A percentile compares a stretch with the other conserved stretches of the same genome.
These are phyloP conservation scores for Metellina segmentata DNA, from an alignment of 2,888 invertebrate genomes.

Conservation along the genomic window DNA sequence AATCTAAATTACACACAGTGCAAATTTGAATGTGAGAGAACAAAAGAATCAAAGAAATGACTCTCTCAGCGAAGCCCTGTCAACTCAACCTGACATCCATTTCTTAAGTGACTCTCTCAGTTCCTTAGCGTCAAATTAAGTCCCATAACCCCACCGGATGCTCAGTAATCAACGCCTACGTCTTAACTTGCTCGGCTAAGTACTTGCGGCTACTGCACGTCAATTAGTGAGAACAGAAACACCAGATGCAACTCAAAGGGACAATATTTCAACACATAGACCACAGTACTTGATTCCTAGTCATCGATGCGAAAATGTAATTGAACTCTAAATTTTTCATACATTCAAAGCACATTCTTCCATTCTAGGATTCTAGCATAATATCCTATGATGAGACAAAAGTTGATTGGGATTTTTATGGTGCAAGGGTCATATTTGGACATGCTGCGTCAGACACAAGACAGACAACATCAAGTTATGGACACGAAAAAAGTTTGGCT, in stretches of 20 bases:
- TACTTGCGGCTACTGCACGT: neutral
- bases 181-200: neutral
- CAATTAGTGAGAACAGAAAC: neutral
- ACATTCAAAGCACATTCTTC: too few species aligned
- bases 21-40: neutral
- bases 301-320: neutral
- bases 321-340: too few species aligned
- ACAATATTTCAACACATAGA: neutral
- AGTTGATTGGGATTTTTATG: too few species aligned
- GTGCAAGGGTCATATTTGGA: too few species aligned
- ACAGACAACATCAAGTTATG: too few species aligned
- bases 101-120: neutral
- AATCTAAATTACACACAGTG: too few species aligned
- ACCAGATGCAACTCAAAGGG: neutral
- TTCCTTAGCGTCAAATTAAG: neutral
- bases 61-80: neutral
- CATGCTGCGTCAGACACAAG: too few species aligned
- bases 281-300: neutral
- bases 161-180: neutral
- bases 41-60: neutral
- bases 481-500: too few species aligned
- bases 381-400: too few species aligned
- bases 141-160: neutral
- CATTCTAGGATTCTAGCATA: too few species aligned
- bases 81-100: neutral